A percentile compares a stretch with the other conserved stretches of the same genome.
Evolutionary conservation across 1,140 invertebrate genomes (phyloP).

Genomic region (Agraylea sexmaculata): DNA sequence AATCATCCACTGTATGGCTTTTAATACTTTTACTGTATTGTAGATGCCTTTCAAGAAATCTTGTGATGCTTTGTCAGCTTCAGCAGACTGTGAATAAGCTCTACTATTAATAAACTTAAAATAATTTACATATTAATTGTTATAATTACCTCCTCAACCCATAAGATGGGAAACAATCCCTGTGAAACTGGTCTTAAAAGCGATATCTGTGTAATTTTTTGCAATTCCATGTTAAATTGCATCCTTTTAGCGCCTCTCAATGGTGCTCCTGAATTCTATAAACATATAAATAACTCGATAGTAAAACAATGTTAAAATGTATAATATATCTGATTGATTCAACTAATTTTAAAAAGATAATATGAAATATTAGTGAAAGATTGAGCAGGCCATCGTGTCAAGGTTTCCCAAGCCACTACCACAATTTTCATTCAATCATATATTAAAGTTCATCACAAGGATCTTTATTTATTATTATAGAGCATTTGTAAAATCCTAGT

Average conservation of each 20-base stretch:
- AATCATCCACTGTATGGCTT: conserved; percentile 29
- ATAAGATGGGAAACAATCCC: conserved; percentile 41
- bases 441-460: too few relatives aligned
- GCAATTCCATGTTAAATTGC: conserved; percentile 42
- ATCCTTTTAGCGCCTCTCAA: conserved; percentile 37
- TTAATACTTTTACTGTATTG: conserved; percentile 26
- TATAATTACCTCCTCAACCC: conserved; percentile 41
- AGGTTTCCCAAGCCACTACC: too few relatives aligned
- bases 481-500: too few relatives aligned
- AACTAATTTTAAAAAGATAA: too few relatives aligned
- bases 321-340: too few relatives aligned
- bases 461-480: too few relatives aligned
- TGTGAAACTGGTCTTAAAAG: conserved; percentile 32
- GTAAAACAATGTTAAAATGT: too few relatives aligned
- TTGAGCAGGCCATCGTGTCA: too few relatives aligned
- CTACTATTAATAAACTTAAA: neutral
- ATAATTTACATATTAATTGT: conserved; percentile 3
- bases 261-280: conserved; percentile 39
- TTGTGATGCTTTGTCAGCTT: conserved; percentile 24
- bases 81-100: conserved; percentile 26
- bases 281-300: too few relatives aligned
- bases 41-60: conserved; percentile 26
- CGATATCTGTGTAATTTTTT: conserved; percentile 26
- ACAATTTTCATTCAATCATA: too few relatives aligned
- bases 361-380: too few relatives aligned